Base-by-base conservation (phyloP, 2,113 vertebrate species). In the Lipophrys pholis region DNA sequence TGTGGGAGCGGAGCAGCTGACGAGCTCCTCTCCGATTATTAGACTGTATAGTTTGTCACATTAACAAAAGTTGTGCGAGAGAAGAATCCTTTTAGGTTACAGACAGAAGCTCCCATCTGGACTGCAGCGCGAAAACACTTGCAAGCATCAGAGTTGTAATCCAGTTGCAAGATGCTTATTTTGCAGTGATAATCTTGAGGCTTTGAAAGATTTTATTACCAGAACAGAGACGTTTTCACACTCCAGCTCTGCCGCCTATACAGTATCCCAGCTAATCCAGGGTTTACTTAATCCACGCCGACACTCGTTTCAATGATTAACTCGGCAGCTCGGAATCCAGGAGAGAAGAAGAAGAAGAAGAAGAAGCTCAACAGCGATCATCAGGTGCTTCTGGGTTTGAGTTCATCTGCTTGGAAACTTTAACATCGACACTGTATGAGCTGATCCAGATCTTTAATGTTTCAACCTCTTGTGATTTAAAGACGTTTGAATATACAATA, bases 161-260 rank as follows among this genome's bases (percentile, higher is more conserved):
- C 89, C 87, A 90, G 89, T 89, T 85, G 88, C 87, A 91, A 91
- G 88, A 91, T 91, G 90, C 82, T 90, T 87, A 85, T 89, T 91
- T 84, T 87, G 89, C 89, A 83, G 70, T 78, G 86, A 90, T 91
- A 92, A 92, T 85, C 86, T 90, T 11, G 62, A 11, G 89, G 89
- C 75, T 92, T 91, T 90, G 79, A 86, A 89, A 89, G 89, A 89
- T 61, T 86, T 88, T 67, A 87, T 85, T 57, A 78, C 68, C 82
- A 90, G 68, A 85, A 83, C 78, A 70, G 75, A 85, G 64, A 78
- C 66, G 69, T 79, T 86, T 63, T 54, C 59, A 78, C 81, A 82
- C 80, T 87, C 69, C 72, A 76, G 87, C 75, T 73, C 62, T 58
- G 76, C 78, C 73, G 84, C 64, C 66, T 75, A 61, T 78, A 87